Evolutionary conservation across 2,888 invertebrate genomes (phyloP), one percentile per base, ranked within the genome.

Genomic region (Furcula furcula): DNA sequence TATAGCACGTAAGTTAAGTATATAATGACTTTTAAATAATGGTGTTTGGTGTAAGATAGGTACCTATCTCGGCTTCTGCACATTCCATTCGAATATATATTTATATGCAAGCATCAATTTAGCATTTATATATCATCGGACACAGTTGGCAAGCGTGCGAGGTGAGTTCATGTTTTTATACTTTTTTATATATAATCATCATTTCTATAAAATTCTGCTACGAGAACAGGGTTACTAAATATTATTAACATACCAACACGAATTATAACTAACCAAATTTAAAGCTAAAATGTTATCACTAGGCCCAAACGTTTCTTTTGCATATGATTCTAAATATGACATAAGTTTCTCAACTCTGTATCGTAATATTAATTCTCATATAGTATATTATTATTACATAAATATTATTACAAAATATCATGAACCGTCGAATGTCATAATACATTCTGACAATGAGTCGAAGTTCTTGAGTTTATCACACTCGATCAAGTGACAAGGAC

Each of bases 11-110:
- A 85, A 84, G 77, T 59, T 78, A 67, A 64, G 63, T 66, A 62
- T 65, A 63, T 57, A 55, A 66, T 65, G 63, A 74, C 60, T 72
- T 67, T 55, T 78, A 74, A 76, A 70, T 82, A 75, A 78, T 62
- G 87, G 87, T 87, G 84, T 88, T 85, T 75, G 87, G 85, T 87
- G 79, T 87, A 82, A 79, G 67, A 78, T 82, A 81, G 80, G 81
- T 81, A 75, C 87, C 87, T 88, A 83, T 84, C 84, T 79, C 73
- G 57, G 82, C 82, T 85, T 85, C 73, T 70, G 74, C 77, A 86
- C 84, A 72, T 80, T 81, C 76, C 77, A 76, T 69, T 71, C 42
- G 37, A 79, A 81, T 83, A 80, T 84, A 74, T 85, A 86, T 87
- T 87, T 87, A 85, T 86, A 72, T 72, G 57, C 87, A 84, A 86